Evolutionary conservation across 2,888 invertebrate genomes (phyloP), one percentile per base, ranked within the genome.

Genomic region (Monoplex corrugatus): DNA sequence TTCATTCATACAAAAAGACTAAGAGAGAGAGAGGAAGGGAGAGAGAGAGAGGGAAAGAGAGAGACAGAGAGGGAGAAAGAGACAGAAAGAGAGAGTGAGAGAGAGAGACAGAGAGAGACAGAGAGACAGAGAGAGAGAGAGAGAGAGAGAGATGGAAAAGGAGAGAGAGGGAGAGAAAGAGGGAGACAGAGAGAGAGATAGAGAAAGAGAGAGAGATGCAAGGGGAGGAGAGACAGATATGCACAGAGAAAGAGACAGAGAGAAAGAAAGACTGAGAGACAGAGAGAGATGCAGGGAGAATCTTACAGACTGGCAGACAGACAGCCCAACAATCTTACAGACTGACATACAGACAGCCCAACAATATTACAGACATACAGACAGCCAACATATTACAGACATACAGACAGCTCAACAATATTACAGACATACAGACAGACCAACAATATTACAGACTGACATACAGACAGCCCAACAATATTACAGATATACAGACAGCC

Each of bases 41-140:
- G 72, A 72, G 72, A 72, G 72, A 72, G 72, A 72, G 72, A 72
- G 72, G 28, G 72, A 72, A 28, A 72, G 72, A 72, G 72, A 72
- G 72, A 72, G 72, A 72, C 16, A 72, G 72, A 72, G 72, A 72
- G 72, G 28, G 72, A 72, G 72, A 72, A 28, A 72, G 72, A 72
- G 72, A 72, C 16, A 72, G 72, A 72, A 28, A 72, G 72, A 72
- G 72, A 72, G 72, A 72, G 72, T 19, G 72, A 72, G 23, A 72
- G 72, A 72, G 72, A 72, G 72, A 72, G 72, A 72, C 16, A 72
- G 72, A 72, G 72, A 72, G 72, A 72, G 72, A 72, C 16, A n/a
- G 72, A 72, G 72, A 72, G 72, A 72, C 16, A 72, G 72, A 72
- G 72, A 72, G 72, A 72, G 72, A 72, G 72, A 72, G 23, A 72